These are phyloP conservation scores for Vireo altiloquus DNA, from an alignment of 2,113 vertebrate species.

Conservation along the genomic window DNA sequence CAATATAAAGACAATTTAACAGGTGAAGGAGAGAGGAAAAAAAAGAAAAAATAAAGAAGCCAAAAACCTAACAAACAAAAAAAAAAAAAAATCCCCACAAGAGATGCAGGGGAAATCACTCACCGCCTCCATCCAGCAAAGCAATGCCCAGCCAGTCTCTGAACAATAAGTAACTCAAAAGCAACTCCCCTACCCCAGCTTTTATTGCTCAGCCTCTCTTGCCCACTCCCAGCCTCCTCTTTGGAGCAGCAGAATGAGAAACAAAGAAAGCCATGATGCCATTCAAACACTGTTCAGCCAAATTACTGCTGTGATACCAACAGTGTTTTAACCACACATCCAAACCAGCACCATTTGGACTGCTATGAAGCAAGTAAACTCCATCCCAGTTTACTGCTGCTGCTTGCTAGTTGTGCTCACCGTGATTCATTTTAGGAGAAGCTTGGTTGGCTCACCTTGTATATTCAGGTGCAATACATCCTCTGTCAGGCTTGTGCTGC, in stretches of 20 bases:
- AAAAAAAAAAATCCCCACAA: accelerated
- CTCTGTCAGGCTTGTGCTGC: background rate
- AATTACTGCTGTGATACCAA: background rate
- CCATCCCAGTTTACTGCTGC: background rate
- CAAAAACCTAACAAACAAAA: background rate
- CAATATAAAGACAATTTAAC: background rate
- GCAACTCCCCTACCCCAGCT: background rate
- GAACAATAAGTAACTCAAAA: background rate
- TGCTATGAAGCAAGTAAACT: background rate
- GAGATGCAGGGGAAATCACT: background rate
- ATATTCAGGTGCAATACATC: background rate
- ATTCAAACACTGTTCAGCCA: background rate
- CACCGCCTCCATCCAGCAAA: background rate
- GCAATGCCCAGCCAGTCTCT: background rate
- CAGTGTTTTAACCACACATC: background rate
- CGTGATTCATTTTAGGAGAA: background rate
- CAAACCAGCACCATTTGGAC: background rate
- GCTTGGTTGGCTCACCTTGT: background rate
- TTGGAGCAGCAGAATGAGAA: background rate
- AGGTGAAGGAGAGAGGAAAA: background rate
- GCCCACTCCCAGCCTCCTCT: background rate
- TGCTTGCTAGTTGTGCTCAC: background rate
- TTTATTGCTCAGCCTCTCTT: background rate
- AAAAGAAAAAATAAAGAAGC: background rate
- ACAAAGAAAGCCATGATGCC: background rate